A percentile compares a stretch with the other conserved stretches of the same genome.
Evolutionary conservation across 1,140 invertebrate genomes (phyloP).

Genomic region (Solenopsis invicta): DNA sequence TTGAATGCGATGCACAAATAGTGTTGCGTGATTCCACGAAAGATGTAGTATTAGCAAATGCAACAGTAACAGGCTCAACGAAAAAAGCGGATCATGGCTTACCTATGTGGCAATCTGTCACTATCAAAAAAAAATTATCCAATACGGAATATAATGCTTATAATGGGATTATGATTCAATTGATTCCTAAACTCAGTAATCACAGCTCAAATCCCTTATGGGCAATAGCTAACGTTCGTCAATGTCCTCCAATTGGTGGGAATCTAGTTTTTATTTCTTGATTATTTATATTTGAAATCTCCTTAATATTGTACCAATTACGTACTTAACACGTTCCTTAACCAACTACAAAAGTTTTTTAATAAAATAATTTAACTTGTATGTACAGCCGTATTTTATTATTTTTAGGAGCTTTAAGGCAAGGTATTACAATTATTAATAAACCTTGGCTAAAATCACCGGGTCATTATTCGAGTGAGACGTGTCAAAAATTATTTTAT

Average conservation of each 20-base stretch:
- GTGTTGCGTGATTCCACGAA: background rate
- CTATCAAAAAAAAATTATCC: constrained; percentile 24
- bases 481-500: constrained; percentile 73
- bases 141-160: background rate
- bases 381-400: background rate
- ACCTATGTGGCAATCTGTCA: constrained; percentile 68
- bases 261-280: background rate
- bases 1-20: constrained; percentile 62
- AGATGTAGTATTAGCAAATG: background rate
- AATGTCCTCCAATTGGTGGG: constrained; percentile 62
- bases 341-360: background rate
- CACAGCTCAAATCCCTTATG: constrained; percentile 37
- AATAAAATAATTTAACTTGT: background rate
- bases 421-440: background rate
- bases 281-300: background rate
- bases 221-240: constrained; percentile 64
- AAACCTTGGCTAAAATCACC: too few relatives aligned
- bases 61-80: background rate
- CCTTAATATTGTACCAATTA: background rate
- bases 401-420: background rate
- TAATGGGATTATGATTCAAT: background rate
- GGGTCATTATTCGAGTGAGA: too few relatives aligned
- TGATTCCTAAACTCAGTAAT: background rate
- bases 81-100: constrained; percentile 30
- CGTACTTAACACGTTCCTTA: background rate